phyloP scores from a whole-genome alignment of 2,888 invertebrate genomes.

The Molorchus minor region DNA sequence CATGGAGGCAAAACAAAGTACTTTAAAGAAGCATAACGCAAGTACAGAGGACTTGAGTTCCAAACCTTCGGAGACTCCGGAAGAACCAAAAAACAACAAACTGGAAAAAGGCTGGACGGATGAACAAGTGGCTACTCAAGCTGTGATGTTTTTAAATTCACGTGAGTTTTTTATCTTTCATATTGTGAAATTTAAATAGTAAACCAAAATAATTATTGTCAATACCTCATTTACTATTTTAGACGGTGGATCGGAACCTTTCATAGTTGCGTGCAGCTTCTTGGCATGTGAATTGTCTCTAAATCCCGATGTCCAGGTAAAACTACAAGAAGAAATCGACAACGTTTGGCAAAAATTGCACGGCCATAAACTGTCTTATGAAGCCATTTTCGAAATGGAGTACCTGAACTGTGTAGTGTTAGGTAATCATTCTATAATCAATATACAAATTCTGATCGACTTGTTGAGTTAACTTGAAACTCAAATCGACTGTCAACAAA shows the following conservation, averaged over 20 bases:
- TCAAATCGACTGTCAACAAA: too few species aligned
- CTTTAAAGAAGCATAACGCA: background rate
- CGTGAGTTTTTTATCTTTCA: conserved; percentile 1
- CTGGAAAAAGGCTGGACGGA: conserved; percentile 48
- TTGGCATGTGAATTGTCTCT: conserved; percentile 67
- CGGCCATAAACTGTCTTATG: conserved; percentile 63
- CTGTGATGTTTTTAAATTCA: conserved; percentile 45
- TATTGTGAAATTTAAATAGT: background rate
- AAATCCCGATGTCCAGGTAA: conserved; percentile 68
- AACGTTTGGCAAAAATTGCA: conserved; percentile 31
- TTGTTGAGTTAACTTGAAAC: too few species aligned
- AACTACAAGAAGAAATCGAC: conserved; percentile 63
- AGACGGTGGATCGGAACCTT: conserved; percentile 63
- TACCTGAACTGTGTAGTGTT: conserved; percentile 71
- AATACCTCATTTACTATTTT: conserved; percentile 64
- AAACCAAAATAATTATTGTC: background rate
- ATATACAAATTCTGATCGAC: too few species aligned
- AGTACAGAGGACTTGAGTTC: background rate
- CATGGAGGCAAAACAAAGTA: background rate
- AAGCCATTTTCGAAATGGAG: conserved; percentile 65
- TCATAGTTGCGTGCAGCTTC: conserved; percentile 63
- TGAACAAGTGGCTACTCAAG: conserved; percentile 67
- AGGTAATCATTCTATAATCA: too few species aligned
- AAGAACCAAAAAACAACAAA: conserved; percentile 43
- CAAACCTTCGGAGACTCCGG: conserved; percentile 10